Conservation (phyloP, 2,797 vertebrate species). For the Taenioides sp. region DNA sequence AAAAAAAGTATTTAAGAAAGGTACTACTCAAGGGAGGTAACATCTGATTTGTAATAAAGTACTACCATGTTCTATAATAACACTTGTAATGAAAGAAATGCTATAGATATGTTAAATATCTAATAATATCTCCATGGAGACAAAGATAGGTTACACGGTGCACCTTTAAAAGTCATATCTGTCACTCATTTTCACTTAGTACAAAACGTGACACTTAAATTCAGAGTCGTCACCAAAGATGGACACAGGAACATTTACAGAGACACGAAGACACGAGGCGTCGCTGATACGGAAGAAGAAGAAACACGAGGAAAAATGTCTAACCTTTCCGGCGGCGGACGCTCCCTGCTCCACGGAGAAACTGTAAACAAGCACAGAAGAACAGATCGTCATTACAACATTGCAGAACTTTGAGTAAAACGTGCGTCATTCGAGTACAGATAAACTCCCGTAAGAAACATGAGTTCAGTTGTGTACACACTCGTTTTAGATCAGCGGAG, state of each 20-base stretch:
- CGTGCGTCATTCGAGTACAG: too few species aligned
- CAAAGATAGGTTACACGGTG: too few species aligned
- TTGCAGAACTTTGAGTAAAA: not conserved
- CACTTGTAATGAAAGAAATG: too few species aligned
- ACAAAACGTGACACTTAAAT: conserved; percentile 1
- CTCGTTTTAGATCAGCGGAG: too few species aligned
- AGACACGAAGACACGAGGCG: not conserved
- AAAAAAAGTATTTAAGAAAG: too few species aligned
- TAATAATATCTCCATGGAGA: too few species aligned
- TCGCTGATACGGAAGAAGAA: not conserved
- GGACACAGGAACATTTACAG: not conserved
- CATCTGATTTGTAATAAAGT: too few species aligned
- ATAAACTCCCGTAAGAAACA: too few species aligned
- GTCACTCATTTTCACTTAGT: not conserved
- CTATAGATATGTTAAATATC: too few species aligned
- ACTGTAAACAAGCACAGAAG: conserved; percentile 55
- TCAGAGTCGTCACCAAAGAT: not conserved
- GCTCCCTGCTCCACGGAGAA: conserved; percentile 75
- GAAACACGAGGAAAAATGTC: conserved; percentile 19
- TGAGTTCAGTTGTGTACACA: too few species aligned
- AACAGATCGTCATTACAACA: not conserved
- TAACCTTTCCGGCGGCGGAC: conserved; percentile 76
- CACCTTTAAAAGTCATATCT: not conserved
- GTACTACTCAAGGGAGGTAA: too few species aligned
- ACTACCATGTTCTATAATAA: too few species aligned